A percentile compares a stretch with the other conserved stretches of the same genome.
phyloP scores from a whole-genome alignment of 2,888 invertebrate genomes.

The Cantharis flavilabris region DNA sequence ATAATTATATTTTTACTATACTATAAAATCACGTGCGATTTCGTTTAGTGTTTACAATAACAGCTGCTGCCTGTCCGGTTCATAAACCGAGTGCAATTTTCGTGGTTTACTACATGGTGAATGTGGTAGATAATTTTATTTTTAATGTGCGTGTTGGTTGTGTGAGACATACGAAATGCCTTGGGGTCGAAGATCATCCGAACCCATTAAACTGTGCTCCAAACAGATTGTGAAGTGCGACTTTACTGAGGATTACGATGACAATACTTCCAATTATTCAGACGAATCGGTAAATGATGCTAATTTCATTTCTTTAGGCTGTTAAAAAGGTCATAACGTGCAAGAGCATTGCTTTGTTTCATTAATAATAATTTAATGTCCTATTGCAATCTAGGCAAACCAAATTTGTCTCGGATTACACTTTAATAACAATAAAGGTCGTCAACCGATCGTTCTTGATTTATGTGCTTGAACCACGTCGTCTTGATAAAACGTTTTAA shows the following conservation, averaged over 20 bases:
- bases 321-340: not conserved
- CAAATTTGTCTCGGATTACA: not conserved
- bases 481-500: not conserved
- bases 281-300: slow-evolving; percentile 49
- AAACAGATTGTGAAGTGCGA: slow-evolving; percentile 33
- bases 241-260: slow-evolving; percentile 39
- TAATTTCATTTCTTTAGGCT: not conserved
- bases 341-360: not conserved
- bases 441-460: not conserved
- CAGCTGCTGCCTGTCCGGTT: not conserved
- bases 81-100: not conserved
- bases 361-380: not conserved
- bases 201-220: slow-evolving; percentile 37
- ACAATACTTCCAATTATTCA: slow-evolving; percentile 44
- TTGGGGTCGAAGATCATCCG: slow-evolving; percentile 47
- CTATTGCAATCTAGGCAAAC: not conserved
- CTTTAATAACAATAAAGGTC: slow-evolving; percentile 1
- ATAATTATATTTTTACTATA: slow-evolving; percentile 12
- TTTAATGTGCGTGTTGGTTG: not conserved
- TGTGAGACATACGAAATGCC: slow-evolving; percentile 37
- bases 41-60: slow-evolving; percentile 16
- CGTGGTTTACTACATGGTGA: not conserved
- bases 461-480: not conserved
- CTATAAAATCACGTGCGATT: slow-evolving; percentile 22
- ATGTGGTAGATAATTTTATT: slow-evolving; percentile 6